phyloP scores from a whole-genome alignment of 2,888 invertebrate genomes.

The Gymnosoma rotundatum region DNA sequence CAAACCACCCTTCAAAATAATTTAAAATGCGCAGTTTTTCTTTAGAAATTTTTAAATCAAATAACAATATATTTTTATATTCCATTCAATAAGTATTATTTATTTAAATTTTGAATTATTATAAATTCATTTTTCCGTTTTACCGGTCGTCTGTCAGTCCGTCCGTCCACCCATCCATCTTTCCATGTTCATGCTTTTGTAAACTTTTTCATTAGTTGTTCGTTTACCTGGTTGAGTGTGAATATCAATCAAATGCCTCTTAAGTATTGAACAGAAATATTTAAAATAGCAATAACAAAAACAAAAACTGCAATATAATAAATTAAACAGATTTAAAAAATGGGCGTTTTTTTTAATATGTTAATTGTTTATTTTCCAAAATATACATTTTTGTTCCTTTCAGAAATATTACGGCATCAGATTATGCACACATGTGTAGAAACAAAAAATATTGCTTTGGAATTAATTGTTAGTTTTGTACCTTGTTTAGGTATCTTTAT shows the following conservation, averaged over 20 bases:
- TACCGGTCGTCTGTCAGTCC: neutral
- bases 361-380: conserved; percentile 54
- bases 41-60: too few relatives aligned
- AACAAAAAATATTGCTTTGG: too few relatives aligned
- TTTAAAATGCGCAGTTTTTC: too few relatives aligned
- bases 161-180: neutral
- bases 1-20: too few relatives aligned
- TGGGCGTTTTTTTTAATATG: conserved; percentile 29
- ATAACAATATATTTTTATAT: too few relatives aligned
- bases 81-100: neutral
- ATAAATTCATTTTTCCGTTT: conserved; percentile 27
- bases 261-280: conserved; percentile 33
- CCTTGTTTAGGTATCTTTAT: too few relatives aligned
- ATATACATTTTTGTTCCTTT: neutral
- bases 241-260: conserved; percentile 57
- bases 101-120: conserved; percentile 11
- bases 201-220: too few relatives aligned
- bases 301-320: conserved; percentile 29
- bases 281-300: conserved; percentile 3
- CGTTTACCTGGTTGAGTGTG: conserved; percentile 39
- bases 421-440: conserved; percentile 42
- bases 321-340: conserved; percentile 45
- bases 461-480: too few relatives aligned
- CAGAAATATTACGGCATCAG: conserved; percentile 1
- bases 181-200: neutral